A percentile compares a stretch with the other conserved stretches of the same genome.
Evolutionary conservation across 2,888 invertebrate genomes (phyloP).

Genomic region (Sarcophaga carnaria): DNA sequence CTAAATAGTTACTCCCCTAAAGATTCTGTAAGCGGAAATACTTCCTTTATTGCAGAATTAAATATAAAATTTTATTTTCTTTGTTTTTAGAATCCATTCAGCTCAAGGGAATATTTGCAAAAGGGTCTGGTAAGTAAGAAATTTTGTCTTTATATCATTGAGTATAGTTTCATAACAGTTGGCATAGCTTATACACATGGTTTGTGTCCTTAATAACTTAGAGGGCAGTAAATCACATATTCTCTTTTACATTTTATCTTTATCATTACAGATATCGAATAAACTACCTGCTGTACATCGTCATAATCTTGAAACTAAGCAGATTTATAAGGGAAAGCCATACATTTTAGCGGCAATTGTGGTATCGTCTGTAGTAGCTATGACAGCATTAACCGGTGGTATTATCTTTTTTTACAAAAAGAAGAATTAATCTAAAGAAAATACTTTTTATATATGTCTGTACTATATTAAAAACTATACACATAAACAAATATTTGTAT

Average conservation of each 20-base stretch:
- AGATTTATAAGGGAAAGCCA: not conserved
- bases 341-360: not conserved
- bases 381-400: not conserved
- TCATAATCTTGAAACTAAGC: not conserved
- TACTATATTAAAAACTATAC: no score
- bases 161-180: not conserved
- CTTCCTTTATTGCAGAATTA: no score
- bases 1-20: slow-evolving; percentile 14
- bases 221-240: no score
- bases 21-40: not conserved
- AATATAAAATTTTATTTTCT: not conserved
- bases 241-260: no score
- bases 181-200: no score
- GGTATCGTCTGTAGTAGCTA: not conserved
- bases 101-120: not conserved
- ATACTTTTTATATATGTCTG: no score
- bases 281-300: not conserved
- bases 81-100: not conserved
- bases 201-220: not conserved
- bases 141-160: not conserved
- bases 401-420: not conserved
- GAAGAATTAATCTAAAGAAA: not conserved
- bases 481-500: no score
- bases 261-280: slow-evolving; percentile 3
- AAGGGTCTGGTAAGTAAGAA: slow-evolving; percentile 7